Conservation (phyloP, 2,797 vertebrate species). For the Sebastes trivittatus region DNA sequence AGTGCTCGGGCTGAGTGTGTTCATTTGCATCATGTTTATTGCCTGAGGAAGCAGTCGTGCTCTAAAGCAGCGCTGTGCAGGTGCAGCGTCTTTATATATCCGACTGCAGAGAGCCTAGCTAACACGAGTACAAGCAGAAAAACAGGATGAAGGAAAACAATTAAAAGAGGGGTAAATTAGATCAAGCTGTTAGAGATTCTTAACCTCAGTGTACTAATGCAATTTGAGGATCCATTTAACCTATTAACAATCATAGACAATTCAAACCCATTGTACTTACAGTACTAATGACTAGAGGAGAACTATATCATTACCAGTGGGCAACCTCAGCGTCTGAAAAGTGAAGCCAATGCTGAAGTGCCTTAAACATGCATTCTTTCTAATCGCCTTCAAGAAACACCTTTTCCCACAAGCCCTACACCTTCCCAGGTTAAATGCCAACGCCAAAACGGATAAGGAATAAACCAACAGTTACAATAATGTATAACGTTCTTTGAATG, state of each 20-base stretch:
- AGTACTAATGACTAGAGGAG: background rate
- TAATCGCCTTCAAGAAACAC: background rate
- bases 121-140: background rate
- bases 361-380: no score
- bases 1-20: background rate
- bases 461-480: background rate
- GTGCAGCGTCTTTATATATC: background rate
- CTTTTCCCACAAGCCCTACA: background rate
- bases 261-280: background rate
- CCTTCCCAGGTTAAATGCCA: background rate
- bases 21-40: slow-evolving; percentile 42
- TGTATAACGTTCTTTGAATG: background rate
- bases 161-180: background rate
- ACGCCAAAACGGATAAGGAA: background rate
- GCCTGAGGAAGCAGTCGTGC: slow-evolving; percentile 25
- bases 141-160: background rate
- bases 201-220: background rate
- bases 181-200: background rate
- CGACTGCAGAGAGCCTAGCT: background rate
- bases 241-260: background rate
- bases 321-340: background rate
- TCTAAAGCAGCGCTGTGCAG: background rate
- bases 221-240: background rate
- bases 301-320: background rate
- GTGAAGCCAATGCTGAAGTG: no score